These are phyloP conservation scores for Trematomus bernacchii DNA, from an alignment of 2,797 vertebrate genomes.

Conservation along the genomic window DNA sequence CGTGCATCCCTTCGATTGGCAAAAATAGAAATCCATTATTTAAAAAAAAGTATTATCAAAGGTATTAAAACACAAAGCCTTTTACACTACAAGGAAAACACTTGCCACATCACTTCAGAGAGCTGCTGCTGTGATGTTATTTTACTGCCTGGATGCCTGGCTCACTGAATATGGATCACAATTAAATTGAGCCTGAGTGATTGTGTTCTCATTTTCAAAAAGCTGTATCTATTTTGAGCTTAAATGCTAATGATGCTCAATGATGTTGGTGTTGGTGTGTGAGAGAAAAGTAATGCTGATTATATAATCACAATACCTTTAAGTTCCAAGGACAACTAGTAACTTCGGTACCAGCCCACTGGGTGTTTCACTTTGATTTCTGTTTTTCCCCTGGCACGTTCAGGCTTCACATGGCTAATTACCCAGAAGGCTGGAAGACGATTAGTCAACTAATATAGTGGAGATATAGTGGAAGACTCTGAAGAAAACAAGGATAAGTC, in stretches of 20 bases:
- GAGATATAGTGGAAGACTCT: constrained; percentile 1
- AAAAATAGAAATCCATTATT: constrained; percentile 51
- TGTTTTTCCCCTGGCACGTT: neutral
- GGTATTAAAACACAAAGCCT: constrained; percentile 30
- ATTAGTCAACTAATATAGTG: neutral
- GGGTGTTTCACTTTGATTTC: constrained; percentile 28
- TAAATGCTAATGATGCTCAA: constrained; percentile 40
- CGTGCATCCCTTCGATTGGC: constrained; percentile 1
- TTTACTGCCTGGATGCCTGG: constrained; percentile 22
- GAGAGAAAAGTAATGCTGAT: constrained; percentile 24
- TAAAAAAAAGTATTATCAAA: constrained; percentile 52
- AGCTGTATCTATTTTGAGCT: constrained; percentile 28
- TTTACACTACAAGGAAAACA: constrained; percentile 16
- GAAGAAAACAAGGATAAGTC: constrained; percentile 2
- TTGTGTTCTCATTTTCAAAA: constrained; percentile 33
- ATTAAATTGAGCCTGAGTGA: constrained; percentile 24
- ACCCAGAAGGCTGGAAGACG: constrained; percentile 2
- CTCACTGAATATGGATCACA: constrained; percentile 43
- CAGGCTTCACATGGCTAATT: constrained; percentile 10
- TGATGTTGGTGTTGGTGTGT: constrained; percentile 35
- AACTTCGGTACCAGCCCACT: neutral
- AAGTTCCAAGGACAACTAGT: constrained; percentile 35
- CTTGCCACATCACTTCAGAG: constrained; percentile 20
- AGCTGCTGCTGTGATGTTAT: constrained; percentile 22
- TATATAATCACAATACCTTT: constrained; percentile 33